Evolutionary conservation across 2,113 vertebrate species (phyloP).

Genomic region (Holacanthus passer): DNA sequence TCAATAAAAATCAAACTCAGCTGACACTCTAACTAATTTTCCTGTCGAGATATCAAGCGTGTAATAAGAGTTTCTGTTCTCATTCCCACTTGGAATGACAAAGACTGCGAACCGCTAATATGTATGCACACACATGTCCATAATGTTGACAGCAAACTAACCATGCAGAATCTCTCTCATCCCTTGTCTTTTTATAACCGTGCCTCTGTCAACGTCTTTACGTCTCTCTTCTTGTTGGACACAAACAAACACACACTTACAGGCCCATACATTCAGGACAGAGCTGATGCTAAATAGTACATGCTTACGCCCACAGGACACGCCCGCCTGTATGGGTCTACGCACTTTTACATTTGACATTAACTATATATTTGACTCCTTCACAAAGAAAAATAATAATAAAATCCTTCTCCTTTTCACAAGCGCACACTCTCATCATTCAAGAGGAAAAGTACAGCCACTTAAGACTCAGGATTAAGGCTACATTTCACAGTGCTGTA

Average conservation of each 20-base stretch:
- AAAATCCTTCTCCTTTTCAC: conserved; percentile 49
- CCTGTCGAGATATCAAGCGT: conserved; percentile 65
- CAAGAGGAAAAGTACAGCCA: conserved; percentile 82
- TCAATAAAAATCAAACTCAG: conserved; percentile 70
- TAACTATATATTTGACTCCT: not conserved
- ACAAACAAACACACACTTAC: conserved; percentile 15
- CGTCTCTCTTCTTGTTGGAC: conserved; percentile 17
- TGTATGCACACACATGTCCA: conserved; percentile 3
- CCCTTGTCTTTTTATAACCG: not conserved
- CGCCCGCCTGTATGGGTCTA: not conserved
- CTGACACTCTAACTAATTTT: conserved; percentile 62
- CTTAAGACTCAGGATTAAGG: conserved; percentile 82
- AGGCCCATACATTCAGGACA: conserved; percentile 24
- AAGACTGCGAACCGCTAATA: conserved; percentile 52
- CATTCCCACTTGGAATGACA: conserved; percentile 68
- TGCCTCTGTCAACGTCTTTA: not conserved
- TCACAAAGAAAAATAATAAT: conserved; percentile 44
- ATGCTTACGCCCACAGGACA: conserved; percentile 14
- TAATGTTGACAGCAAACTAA: conserved; percentile 49
- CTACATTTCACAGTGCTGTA: conserved; percentile 86
- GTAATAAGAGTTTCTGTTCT: conserved; percentile 63
- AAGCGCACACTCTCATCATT: conserved; percentile 69
- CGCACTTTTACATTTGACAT: not conserved
- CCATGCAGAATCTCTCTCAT: conserved; percentile 5
- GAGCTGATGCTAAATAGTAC: conserved; percentile 45